Conservation (phyloP, 1,140 invertebrate genomes). For the Plectrocnemia conspersa region DNA sequence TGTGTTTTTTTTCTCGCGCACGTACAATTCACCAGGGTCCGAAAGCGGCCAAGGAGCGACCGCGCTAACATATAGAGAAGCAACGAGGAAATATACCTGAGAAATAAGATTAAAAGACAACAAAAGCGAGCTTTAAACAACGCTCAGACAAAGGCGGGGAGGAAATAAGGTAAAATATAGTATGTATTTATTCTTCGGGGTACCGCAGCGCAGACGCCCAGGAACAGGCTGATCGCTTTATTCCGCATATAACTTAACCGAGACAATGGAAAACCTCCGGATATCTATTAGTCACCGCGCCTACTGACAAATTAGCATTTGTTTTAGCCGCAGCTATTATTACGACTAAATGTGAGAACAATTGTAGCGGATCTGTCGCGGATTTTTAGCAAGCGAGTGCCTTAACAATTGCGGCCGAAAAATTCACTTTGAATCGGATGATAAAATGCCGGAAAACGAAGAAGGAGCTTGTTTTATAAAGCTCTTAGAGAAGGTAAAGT, state of each 20-base stretch:
- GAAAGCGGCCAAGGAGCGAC: not conserved
- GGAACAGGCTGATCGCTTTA: conserved; percentile 17
- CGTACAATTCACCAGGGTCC: not conserved
- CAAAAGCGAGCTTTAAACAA: conserved; percentile 32
- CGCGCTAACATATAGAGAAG: not conserved
- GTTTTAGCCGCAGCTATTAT: not conserved
- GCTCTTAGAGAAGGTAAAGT: too few species aligned
- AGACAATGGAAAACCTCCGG: conserved; percentile 11
- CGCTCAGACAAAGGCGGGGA: conserved; percentile 25
- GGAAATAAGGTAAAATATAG: conserved; percentile 32
- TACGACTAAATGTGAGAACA: conserved; percentile 2
- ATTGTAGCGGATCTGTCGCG: not conserved
- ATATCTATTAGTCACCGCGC: conserved; percentile 18
- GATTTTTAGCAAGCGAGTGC: too few species aligned
- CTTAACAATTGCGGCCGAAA: too few species aligned
- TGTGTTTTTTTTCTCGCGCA: too few species aligned
- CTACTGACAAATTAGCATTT: conserved; percentile 18
- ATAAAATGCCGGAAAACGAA: too few species aligned
- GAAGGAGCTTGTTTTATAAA: too few species aligned
- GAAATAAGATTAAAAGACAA: conserved; percentile 34
- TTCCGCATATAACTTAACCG: conserved; percentile 16
- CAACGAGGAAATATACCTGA: conserved; percentile 16
- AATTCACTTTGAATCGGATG: too few species aligned
- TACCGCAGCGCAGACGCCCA: not conserved
- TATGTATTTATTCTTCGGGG: conserved; percentile 29